phyloP scores from a whole-genome alignment of 2,113 vertebrate genomes.

The Pollimyrus isidori region DNA sequence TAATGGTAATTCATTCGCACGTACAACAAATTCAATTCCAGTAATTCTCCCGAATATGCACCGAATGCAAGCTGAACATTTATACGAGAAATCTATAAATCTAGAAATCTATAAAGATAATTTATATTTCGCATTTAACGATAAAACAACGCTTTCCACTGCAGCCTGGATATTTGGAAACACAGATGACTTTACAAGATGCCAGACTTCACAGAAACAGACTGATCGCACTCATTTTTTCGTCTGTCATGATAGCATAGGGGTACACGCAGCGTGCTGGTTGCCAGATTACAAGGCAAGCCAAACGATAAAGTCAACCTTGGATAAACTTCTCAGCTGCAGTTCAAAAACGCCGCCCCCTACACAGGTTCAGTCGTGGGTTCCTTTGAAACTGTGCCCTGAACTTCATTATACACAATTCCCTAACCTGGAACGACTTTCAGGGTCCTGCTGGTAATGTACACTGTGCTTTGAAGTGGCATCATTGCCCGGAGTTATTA shows the following conservation, averaged over 20 bases:
- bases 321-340: slow-evolving; percentile 54
- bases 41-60: not conserved
- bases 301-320: slow-evolving; percentile 56
- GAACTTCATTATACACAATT: slow-evolving; percentile 79
- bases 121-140: not conserved
- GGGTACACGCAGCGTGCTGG: slow-evolving; percentile 41
- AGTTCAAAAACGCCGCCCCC: slow-evolving; percentile 63
- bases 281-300: slow-evolving; percentile 58
- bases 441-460: slow-evolving; percentile 63
- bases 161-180: not conserved
- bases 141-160: not conserved
- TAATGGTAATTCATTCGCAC: not conserved
- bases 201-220: not conserved
- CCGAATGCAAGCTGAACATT: not conserved
- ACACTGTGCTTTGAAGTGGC: slow-evolving; percentile 58
- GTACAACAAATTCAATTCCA: not conserved
- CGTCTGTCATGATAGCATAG: slow-evolving; percentile 33
- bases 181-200: not conserved
- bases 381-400: slow-evolving; percentile 72
- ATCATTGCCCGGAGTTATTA: slow-evolving; percentile 54
- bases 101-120: not conserved
- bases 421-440: slow-evolving; percentile 61
- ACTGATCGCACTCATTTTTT: slow-evolving; percentile 19
- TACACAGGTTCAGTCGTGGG: slow-evolving; percentile 52
- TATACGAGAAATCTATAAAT: not conserved